These are phyloP conservation scores for Arrhamphus sclerolepis DNA, from an alignment of 2,797 vertebrate species.

Conservation along the genomic window DNA sequence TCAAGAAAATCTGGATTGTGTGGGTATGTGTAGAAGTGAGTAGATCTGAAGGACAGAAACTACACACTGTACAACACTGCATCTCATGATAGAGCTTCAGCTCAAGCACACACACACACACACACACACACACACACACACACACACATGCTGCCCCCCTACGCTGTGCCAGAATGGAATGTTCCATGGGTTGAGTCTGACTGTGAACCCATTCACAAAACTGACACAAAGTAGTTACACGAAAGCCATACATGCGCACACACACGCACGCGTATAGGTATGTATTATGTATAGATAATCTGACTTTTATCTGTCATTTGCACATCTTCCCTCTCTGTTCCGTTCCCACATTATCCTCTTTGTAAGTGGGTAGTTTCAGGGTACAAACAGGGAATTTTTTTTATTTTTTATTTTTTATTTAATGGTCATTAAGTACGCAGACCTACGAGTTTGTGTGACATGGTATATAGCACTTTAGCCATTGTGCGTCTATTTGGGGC, in stretches of 20 bases:
- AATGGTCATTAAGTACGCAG: conserved; percentile 18
- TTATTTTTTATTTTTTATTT: conserved; percentile 7
- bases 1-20: conserved; percentile 19
- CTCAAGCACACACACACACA: too few species aligned
- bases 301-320: background rate
- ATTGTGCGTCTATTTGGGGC: conserved; percentile 51
- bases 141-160: background rate
- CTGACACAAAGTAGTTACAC: conserved; percentile 34
- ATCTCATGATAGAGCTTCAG: conserved; percentile 29
- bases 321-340: conserved; percentile 6
- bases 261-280: conserved; percentile 16
- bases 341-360: conserved; percentile 19
- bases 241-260: conserved; percentile 1
- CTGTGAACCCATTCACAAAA: conserved; percentile 65
- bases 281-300: conserved; percentile 2
- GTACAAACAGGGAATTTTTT: conserved; percentile 11
- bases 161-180: conserved; percentile 54
- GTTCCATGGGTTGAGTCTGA: conserved; percentile 47
- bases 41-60: conserved; percentile 28
- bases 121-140: background rate
- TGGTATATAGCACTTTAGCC: conserved; percentile 26
- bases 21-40: conserved; percentile 13
- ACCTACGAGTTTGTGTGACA: conserved; percentile 45
- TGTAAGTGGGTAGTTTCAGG: conserved; percentile 11
- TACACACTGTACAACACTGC: conserved; percentile 24